Base-by-base conservation (phyloP, 2,113 vertebrate species). In the Benitochromis conjunctus region DNA sequence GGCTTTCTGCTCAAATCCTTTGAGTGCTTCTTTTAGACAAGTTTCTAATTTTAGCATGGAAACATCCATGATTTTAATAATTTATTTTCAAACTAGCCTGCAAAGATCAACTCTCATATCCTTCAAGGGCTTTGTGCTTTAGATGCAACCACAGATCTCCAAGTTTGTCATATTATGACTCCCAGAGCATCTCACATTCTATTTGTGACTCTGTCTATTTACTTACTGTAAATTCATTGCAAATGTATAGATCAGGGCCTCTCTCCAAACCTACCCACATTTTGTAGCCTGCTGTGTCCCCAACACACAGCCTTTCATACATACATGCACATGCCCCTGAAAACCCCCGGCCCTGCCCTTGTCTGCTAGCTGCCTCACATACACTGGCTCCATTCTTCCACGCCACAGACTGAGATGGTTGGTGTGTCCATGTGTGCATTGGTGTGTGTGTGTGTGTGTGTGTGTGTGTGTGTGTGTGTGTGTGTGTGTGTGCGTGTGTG, bases 191-290 rank as follows among this genome's bases (percentile, higher is more conserved):
- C 89, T 92, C 92, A 77, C 80, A 88, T 84, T 91, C 95, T 96
- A 95, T 97, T 97, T 95, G 95, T 87, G 93, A 95, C 96, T 86
- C 85, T 93, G 41, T 83, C 71, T 93, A 91, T 96, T 96, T 97
- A 95, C 93, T 96, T 92, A 76, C 71, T 76, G 71, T 76, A 71
- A 86, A 91, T 83, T 82, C 82, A 96, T 96, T 95, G 91, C 86
- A 95, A 87, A 93, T 82, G 41, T 54, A 94, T 91, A 88, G 91
- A 81, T 82, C 86, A 80, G 88, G 84, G 88, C 88, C 93, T 90
- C 94, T 96, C 95, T 94, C 93, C 90, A 51, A 93, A 88, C 76
- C 88, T 88, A 38, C 85, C 93, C 93, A 56, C 90, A 93, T 91
- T 93, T 91, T 86, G 85, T 64, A 87, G 84, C 81, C 82, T 74